A percentile compares a stretch with the other conserved stretches of the same genome.
phyloP scores from a whole-genome alignment of 2,888 invertebrate genomes.

The Synanthedon formicaeformis region DNA sequence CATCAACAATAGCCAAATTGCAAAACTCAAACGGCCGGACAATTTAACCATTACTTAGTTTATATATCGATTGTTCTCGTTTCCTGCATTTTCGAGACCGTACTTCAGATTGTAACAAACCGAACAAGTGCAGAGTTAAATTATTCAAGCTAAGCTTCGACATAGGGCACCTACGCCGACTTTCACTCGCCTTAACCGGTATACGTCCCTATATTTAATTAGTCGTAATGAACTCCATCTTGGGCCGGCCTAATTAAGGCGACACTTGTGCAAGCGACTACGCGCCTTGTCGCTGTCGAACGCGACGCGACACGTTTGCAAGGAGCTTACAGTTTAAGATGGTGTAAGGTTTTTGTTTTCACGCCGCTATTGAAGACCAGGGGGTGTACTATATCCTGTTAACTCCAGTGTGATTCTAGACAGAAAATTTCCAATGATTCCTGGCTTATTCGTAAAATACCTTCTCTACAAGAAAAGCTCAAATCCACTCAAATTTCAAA shows the following conservation, averaged over 20 bases:
- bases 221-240: constrained; percentile 55
- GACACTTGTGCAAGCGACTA: constrained; percentile 8
- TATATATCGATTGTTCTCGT: not conserved
- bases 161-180: constrained; percentile 35
- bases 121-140: not conserved
- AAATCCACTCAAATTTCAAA: no score
- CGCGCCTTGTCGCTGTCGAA: constrained; percentile 2
- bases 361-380: no score
- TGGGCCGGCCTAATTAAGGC: constrained; percentile 45
- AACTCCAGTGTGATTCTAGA: no score
- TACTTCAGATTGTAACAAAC: not conserved
- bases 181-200: constrained; percentile 41
- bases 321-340: no score
- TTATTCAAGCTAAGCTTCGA: not conserved
- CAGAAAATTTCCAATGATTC: no score
- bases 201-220: constrained; percentile 56
- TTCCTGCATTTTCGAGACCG: not conserved
- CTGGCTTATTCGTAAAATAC: no score
- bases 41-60: not conserved
- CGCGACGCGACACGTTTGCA: not conserved
- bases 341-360: no score
- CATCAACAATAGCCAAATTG: no score
- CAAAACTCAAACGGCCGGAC: no score
- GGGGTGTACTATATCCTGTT: no score
- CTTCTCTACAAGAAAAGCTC: no score